Evolutionary conservation across 2,888 invertebrate species (phyloP).

Genomic region (Rhorus exstirpatorius): DNA sequence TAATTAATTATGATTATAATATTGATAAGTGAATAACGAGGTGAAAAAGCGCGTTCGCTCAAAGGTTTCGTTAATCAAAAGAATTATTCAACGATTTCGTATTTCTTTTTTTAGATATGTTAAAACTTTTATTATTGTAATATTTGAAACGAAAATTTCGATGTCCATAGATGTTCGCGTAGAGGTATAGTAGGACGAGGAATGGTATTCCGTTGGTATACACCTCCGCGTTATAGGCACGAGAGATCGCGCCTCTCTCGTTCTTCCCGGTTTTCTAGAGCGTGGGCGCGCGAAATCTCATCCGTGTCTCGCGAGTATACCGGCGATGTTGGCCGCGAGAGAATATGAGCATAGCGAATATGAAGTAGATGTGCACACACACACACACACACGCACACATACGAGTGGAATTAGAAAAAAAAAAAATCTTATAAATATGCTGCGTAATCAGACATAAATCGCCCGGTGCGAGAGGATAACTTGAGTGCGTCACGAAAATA

Average conservation of each 20-base stretch:
- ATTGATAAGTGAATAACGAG: too few relatives aligned
- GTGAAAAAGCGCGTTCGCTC: too few relatives aligned
- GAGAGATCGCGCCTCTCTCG: conserved; percentile 52
- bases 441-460: conserved; percentile 49
- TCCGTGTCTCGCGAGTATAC: conserved; percentile 65
- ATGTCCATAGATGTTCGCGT: not conserved
- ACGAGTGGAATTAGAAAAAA: not conserved
- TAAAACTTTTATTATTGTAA: too few relatives aligned
- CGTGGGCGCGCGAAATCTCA: conserved; percentile 72
- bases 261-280: conserved; percentile 74
- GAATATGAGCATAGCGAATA: conserved; percentile 37
- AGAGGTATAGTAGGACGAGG: not conserved
- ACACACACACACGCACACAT: conserved; percentile 33
- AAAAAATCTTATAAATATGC: conserved; percentile 30
- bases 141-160: too few relatives aligned
- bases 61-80: too few relatives aligned
- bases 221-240: conserved; percentile 57
- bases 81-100: too few relatives aligned
- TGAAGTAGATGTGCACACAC: conserved; percentile 33
- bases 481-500: conserved; percentile 29
- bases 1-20: too few relatives aligned
- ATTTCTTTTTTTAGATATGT: too few relatives aligned
- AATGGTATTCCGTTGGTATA: conserved; percentile 25
- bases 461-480: conserved; percentile 3
- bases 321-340: conserved; percentile 49